phyloP scores from a whole-genome alignment of 1,140 invertebrate species.

The Panulirus ornatus region DNA sequence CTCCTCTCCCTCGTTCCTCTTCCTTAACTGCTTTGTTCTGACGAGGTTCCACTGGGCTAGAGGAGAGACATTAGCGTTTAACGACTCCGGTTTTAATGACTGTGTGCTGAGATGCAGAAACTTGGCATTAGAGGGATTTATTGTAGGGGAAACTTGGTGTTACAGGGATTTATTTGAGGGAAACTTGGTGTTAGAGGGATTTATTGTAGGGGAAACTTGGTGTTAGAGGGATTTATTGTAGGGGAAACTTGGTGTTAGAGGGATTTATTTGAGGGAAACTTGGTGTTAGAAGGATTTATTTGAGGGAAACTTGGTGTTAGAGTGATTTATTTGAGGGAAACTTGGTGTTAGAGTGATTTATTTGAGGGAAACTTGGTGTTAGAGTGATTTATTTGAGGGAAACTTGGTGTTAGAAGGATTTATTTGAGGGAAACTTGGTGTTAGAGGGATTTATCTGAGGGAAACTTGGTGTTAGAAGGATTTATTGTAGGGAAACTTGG shows the following conservation, averaged over 20 bases:
- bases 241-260: neutral
- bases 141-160: neutral
- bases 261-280: too few relatives aligned
- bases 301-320: neutral
- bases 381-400: neutral
- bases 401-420: neutral
- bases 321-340: neutral
- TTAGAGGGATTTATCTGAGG: neutral
- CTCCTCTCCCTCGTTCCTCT: neutral
- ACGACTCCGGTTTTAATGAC: slow-evolving; percentile 13
- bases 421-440: too few relatives aligned
- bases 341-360: neutral
- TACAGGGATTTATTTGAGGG: neutral
- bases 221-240: neutral
- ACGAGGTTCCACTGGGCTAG: neutral
- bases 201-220: too few relatives aligned
- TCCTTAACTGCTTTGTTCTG: neutral
- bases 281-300: neutral
- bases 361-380: neutral
- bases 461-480: too few relatives aligned
- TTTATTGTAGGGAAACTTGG: neutral
- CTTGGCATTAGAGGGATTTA: neutral
- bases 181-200: too few relatives aligned
- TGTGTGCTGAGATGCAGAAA: neutral
- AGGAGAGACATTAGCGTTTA: neutral